These are phyloP conservation scores for Sebastes goodei DNA, from an alignment of 2,797 vertebrate genomes.

Conservation along the genomic window DNA sequence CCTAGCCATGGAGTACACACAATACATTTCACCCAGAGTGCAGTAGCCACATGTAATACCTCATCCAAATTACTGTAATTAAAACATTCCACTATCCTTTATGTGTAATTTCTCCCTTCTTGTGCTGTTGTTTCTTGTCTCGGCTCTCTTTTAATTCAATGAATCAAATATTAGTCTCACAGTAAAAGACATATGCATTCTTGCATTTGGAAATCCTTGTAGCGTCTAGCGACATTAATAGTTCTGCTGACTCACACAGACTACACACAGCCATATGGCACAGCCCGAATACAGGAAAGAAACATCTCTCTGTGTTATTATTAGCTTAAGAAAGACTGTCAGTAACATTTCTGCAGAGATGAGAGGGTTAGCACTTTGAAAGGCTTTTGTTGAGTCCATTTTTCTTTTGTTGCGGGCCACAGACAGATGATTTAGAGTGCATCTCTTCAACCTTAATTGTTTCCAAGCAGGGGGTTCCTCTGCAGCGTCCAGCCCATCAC, in stretches of 20 bases:
- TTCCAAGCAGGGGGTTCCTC: conserved; percentile 66
- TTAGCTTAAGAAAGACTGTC: conserved; percentile 26
- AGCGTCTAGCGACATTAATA: not conserved
- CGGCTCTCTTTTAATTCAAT: conserved; percentile 30
- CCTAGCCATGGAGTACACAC: conserved; percentile 59
- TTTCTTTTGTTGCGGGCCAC: conserved; percentile 37
- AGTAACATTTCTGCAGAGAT: conserved; percentile 10
- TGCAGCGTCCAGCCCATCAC: conserved; percentile 44
- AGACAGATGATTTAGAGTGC: conserved; percentile 61
- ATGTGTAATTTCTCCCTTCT: conserved; percentile 59
- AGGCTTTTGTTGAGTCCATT: not conserved
- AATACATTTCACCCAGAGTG: conserved; percentile 68
- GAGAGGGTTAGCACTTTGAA: not conserved
- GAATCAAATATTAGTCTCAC: conserved; percentile 46
- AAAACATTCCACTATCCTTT: conserved; percentile 77
- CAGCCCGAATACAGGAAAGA: conserved; percentile 10
- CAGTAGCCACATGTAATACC: conserved; percentile 75
- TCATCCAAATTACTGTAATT: conserved; percentile 80
- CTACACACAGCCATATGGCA: not conserved
- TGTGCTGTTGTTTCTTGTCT: conserved; percentile 55
- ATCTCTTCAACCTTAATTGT: conserved; percentile 49
- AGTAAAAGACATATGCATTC: not conserved
- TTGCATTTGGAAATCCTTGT: conserved; percentile 6
- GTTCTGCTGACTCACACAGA: conserved; percentile 34
- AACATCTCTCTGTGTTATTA: conserved; percentile 13